These are phyloP conservation scores for Pardalotus punctatus DNA, from an alignment of 2,113 vertebrate genomes.

Conservation along the genomic window DNA sequence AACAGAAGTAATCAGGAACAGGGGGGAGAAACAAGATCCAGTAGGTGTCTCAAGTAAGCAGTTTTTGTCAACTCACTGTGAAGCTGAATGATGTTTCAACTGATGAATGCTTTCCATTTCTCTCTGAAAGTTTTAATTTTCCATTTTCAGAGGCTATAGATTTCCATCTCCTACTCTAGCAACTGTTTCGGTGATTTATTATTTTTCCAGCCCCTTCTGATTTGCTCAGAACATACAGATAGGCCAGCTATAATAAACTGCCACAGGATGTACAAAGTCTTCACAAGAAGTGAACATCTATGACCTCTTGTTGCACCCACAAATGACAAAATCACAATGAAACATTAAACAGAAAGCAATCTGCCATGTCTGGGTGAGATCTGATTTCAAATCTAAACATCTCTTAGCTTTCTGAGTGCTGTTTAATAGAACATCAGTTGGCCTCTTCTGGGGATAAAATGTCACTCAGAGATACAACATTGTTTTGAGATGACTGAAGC, in stretches of 20 bases:
- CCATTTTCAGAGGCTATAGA: conserved; percentile 3
- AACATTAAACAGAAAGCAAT: not conserved
- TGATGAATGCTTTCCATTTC: conserved; percentile 12
- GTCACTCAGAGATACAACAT: not conserved
- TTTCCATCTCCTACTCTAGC: conserved; percentile 15
- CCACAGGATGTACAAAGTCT: not conserved
- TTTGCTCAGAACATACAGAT: conserved; percentile 1
- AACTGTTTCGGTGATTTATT: not conserved
- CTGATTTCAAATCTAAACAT: not conserved
- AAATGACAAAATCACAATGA: not conserved
- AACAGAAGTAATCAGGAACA: not conserved
- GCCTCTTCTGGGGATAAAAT: not conserved
- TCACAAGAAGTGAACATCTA: not conserved
- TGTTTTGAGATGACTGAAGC: not conserved
- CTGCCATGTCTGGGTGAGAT: not conserved
- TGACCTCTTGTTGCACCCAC: not conserved
- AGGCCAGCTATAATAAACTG: not conserved
- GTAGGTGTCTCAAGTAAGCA: not conserved
- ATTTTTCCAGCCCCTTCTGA: not conserved
- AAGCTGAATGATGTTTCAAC: not conserved
- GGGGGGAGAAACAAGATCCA: not conserved
- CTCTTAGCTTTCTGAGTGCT: not conserved
- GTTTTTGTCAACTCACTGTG: not conserved
- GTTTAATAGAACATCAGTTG: not conserved
- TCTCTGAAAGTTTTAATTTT: conserved; percentile 20